A percentile compares a stretch with the other conserved stretches of the same genome.
These are phyloP conservation scores for Ischnus inquisitorius DNA, from an alignment of 2,888 invertebrate species.

Conservation along the genomic window DNA sequence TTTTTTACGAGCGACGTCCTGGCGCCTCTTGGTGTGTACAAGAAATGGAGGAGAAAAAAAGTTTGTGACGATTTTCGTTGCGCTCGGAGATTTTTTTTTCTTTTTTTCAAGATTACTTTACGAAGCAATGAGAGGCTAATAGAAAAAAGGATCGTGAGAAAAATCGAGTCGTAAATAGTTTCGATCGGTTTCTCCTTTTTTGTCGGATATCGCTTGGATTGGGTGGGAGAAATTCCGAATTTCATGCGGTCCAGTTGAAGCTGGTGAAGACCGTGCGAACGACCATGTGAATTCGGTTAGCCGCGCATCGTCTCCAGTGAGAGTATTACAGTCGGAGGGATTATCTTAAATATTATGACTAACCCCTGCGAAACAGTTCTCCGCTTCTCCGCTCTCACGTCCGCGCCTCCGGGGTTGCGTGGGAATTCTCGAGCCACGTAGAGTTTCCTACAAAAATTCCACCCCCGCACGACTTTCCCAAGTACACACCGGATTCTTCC, in stretches of 20 bases:
- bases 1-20: constrained; percentile 15
- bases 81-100: constrained; percentile 8
- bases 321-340: constrained; percentile 59
- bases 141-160: constrained; percentile 10
- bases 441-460: constrained; percentile 55
- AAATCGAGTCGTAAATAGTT: constrained; percentile 13
- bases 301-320: constrained; percentile 37
- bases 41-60: constrained; percentile 3
- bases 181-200: neutral
- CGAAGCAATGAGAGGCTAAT: neutral
- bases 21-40: constrained; percentile 44
- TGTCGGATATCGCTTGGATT: neutral
- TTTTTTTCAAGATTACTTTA: neutral
- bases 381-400: constrained; percentile 47
- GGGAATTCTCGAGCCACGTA: constrained; percentile 58
- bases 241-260: constrained; percentile 38
- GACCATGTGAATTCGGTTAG: constrained; percentile 20
- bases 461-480: constrained; percentile 57
- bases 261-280: constrained; percentile 50
- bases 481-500: constrained; percentile 48
- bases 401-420: constrained; percentile 39
- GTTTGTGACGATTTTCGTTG: neutral
- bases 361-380: constrained; percentile 64
- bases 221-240: constrained; percentile 44
- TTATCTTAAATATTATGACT: constrained; percentile 80